These are phyloP conservation scores for Caenorhabditis sulstoni DNA, from an alignment of 2,888 invertebrate genomes.

Conservation along the genomic window DNA sequence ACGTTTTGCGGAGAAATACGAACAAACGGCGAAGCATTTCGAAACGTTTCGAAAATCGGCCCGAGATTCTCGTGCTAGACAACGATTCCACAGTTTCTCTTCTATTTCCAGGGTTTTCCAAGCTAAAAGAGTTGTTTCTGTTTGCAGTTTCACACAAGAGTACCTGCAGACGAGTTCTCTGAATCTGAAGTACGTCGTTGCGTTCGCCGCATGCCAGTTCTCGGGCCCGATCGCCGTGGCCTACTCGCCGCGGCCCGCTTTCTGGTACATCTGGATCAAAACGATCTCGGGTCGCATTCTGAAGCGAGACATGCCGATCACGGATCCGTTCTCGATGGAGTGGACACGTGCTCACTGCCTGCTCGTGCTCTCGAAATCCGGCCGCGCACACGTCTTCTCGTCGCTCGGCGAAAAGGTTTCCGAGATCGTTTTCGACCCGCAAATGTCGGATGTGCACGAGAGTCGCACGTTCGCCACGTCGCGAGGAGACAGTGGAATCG, in stretches of 20 bases:
- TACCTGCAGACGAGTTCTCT: slow-evolving; percentile 48
- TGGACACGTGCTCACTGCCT: slow-evolving; percentile 70
- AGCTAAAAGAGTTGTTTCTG: too few relatives aligned
- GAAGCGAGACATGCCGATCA: slow-evolving; percentile 49
- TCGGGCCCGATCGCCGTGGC: slow-evolving; percentile 68
- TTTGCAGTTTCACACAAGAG: slow-evolving; percentile 58
- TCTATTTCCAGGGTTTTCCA: too few relatives aligned
- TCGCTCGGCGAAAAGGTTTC: slow-evolving; percentile 59
- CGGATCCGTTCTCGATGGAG: slow-evolving; percentile 60
- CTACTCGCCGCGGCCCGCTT: slow-evolving; percentile 21
- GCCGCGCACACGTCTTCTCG: slow-evolving; percentile 57
- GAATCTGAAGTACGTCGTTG: slow-evolving; percentile 59
- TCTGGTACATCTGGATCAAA: slow-evolving; percentile 61
- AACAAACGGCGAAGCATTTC: too few relatives aligned
- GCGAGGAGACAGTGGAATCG: slow-evolving; percentile 65
- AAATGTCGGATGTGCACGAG: slow-evolving; percentile 53
- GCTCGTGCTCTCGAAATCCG: slow-evolving; percentile 50
- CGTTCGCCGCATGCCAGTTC: slow-evolving; percentile 69
- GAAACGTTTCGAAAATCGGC: too few relatives aligned
- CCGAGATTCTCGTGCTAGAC: too few relatives aligned
- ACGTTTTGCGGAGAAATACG: not conserved
- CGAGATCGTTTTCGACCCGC: slow-evolving; percentile 47
- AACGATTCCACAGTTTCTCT: not conserved
- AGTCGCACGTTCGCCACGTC: slow-evolving; percentile 52
- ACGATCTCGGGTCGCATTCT: slow-evolving; percentile 60